Base-by-base conservation (phyloP, 2,888 invertebrate species). In the Aporophyla nigra region DNA sequence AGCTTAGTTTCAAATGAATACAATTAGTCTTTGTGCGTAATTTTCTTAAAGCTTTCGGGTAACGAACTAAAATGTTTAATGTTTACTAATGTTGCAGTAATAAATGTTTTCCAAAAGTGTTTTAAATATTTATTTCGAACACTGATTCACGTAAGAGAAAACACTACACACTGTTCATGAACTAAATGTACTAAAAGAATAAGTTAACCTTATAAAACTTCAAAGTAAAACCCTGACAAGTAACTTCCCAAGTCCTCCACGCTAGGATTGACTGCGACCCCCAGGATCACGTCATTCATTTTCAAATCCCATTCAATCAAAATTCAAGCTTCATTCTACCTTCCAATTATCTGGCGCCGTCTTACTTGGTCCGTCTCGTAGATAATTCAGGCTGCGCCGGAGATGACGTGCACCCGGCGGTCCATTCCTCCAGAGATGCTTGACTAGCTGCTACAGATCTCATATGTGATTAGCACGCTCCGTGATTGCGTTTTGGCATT, bases 381-480 rank as follows among this genome's bases (percentile, higher is more conserved):
- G 81, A 85, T 85, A 86, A 86, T 84, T 81, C 85, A 82, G 58
- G 69, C 62, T 54, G 71, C 53, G n/a, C 78, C 82, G 86, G 83
- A 87, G 72, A 78, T 82, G 87, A 78, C 61, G 61, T 19, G 51
- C 49, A 51, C 61, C 61, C 56, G 21, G 40, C 53, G 27, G 77
- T 54, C 85, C 75, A 74, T 74, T 73, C 58, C 82, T 65, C 70
- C 43, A n/a, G 56, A 72, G 69, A 74, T 63, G 62, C 78, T 63
- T 63, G 62, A 51, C 68, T 40, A 10, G 62, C 24, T 75, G 68
- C 67, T 78, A 76, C 82, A 78, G 76, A 85, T 85, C 80, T 84
- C 73, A 71, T 76, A 71, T 62, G 66, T 69, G 87, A 87, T 84
- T 82, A 78, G 56, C 59, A 62, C 73, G 27, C 53, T 27, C 40